phyloP scores from a whole-genome alignment of 2,888 invertebrate species.

The Nesidiocoris tenuis region DNA sequence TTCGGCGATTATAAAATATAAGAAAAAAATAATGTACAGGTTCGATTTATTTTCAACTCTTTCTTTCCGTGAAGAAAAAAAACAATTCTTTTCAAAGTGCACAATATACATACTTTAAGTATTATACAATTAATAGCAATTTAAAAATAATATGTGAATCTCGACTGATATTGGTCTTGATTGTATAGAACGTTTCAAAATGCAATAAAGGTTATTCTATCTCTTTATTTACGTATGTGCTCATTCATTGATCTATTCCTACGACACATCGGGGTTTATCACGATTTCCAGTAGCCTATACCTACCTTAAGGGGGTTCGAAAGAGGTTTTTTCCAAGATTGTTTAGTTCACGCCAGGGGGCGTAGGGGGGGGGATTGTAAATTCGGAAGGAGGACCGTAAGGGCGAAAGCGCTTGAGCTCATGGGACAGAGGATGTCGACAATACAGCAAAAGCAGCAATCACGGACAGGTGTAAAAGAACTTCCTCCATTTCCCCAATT shows the following conservation, averaged over 20 bases:
- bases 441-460: too few relatives aligned
- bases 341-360: too few relatives aligned
- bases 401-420: too few relatives aligned
- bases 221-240: constrained; percentile 48
- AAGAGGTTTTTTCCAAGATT: too few relatives aligned
- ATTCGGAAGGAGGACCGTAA: too few relatives aligned
- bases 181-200: constrained; percentile 51
- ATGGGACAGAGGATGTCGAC: too few relatives aligned
- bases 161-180: constrained; percentile 49
- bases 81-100: constrained; percentile 43
- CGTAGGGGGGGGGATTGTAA: too few relatives aligned
- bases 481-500: too few relatives aligned
- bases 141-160: constrained; percentile 49
- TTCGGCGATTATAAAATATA: constrained; percentile 30
- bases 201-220: constrained; percentile 51
- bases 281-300: too few relatives aligned
- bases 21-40: constrained; percentile 45
- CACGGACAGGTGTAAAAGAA: too few relatives aligned
- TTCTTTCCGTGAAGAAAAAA: constrained; percentile 1
- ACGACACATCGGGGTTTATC: too few relatives aligned
- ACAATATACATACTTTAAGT: constrained; percentile 49
- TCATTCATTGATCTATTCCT: background rate
- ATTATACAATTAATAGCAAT: constrained; percentile 48
- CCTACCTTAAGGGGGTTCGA: too few relatives aligned
- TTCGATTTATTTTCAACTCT: constrained; percentile 33